Evolutionary conservation across 1,140 invertebrate species (phyloP).

Genomic region (Cyphomyrmex costatus): DNA sequence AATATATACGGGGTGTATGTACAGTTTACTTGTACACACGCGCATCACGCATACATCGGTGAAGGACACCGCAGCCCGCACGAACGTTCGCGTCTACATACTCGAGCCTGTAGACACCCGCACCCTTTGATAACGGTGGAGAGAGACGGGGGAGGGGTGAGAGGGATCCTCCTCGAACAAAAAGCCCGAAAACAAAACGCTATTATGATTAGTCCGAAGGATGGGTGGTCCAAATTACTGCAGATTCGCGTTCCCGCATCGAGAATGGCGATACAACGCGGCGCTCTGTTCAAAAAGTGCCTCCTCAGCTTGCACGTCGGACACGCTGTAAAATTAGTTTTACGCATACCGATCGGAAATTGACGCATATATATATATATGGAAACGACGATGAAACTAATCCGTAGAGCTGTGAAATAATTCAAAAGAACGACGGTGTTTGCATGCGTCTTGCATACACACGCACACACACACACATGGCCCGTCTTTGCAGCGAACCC

Average conservation of each 20-base stretch:
- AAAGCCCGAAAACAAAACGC: slow-evolving; percentile 84
- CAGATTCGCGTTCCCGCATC: slow-evolving; percentile 53
- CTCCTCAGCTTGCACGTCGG: not conserved
- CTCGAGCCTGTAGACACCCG: slow-evolving; percentile 20
- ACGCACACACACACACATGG: too few relatives aligned
- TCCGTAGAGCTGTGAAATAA: not conserved
- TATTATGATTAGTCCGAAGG: slow-evolving; percentile 83
- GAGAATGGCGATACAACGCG: slow-evolving; percentile 43
- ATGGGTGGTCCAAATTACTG: slow-evolving; percentile 86
- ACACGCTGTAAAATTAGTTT: slow-evolving; percentile 44
- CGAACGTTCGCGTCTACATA: slow-evolving; percentile 24
- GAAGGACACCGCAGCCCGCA: slow-evolving; percentile 21
- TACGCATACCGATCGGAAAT: slow-evolving; percentile 41
- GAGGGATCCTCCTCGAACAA: slow-evolving; percentile 71
- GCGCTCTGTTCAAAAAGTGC: not conserved
- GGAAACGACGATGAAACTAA: slow-evolving; percentile 4
- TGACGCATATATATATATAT: not conserved
- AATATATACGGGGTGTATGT: slow-evolving; percentile 44
- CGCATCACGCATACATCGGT: slow-evolving; percentile 4
- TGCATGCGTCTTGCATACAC: not conserved
- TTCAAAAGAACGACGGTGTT: not conserved
- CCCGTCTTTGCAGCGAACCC: not conserved
- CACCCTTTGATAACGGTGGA: slow-evolving; percentile 23
- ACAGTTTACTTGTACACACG: not conserved
- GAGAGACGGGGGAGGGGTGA: not conserved